Evolutionary conservation across 1,140 invertebrate genomes (phyloP), one percentile per base, ranked within the genome.

Genomic region (Mercenaria mercenaria): DNA sequence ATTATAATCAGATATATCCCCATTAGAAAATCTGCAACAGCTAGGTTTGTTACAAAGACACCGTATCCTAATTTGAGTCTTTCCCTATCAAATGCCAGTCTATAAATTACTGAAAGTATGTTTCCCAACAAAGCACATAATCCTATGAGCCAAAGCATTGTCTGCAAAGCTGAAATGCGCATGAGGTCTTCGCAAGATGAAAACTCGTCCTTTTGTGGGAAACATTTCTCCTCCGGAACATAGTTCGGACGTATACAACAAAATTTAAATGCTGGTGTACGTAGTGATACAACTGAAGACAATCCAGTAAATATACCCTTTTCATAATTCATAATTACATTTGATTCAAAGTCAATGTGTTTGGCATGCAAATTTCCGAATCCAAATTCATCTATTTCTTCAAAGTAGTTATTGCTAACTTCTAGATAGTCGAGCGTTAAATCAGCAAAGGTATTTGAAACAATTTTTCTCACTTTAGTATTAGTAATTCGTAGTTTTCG

Each of bases 1-100:
- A 95, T 94, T 20, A 94, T 91, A 18, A 94, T 26, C 59, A 95
- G 34, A 72, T 95, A 95, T 0, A 95, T 39, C 1, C 95, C 95
- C 95, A 95, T 95, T 8, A 95, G 67, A 43, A 95, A 91, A 67
- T 95, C 95, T 6, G 94, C 91, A 4, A 93, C 15, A 26, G 88
- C 91, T 18, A 95, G 79, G 90, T 94, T 95, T 29, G 90, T 87
- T 10, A 95, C 91, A 69, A 94, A 92, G 11, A 93, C 83, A 20
- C 90, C 91, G 87, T 92, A 90, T 29, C 92, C 89, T 59, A 87
- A 89, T 32, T 86, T 88, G 0, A 91, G 43, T 29, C 67, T 80
- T 10, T 81, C 26, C 26, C 88, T 82, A 61, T 91, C 83, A 92
- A 82, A 41, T 67, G 39, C 18, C 91, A 11, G 43, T 89, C 92